Conservation (phyloP, 2,113 vertebrate genomes). For the Eptatretus burgeri region DNA sequence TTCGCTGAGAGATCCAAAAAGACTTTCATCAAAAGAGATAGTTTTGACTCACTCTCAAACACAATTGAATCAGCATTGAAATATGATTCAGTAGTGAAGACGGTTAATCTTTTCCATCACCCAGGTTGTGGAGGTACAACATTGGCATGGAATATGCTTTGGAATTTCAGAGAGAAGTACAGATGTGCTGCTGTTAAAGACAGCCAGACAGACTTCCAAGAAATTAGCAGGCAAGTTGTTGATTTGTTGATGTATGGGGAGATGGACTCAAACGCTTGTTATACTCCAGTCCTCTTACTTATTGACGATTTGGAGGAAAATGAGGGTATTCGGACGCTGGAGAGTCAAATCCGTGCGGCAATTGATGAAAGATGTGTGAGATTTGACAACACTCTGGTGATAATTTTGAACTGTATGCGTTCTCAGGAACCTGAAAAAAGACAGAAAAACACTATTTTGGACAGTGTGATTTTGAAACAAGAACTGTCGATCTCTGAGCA, state of each 20-base stretch:
- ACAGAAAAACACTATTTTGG: constrained; percentile 18
- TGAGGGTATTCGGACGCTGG: constrained; percentile 22
- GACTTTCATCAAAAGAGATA: background rate
- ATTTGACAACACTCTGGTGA: constrained; percentile 19
- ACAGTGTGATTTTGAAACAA: constrained; percentile 34
- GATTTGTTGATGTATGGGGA: constrained; percentile 23
- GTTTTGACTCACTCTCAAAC: background rate
- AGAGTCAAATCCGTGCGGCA: constrained; percentile 18
- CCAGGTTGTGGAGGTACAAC: constrained; percentile 49
- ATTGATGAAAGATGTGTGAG: constrained; percentile 16
- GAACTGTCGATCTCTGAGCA: constrained; percentile 16
- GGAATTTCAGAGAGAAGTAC: constrained; percentile 25
- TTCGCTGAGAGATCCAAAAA: constrained; percentile 20
- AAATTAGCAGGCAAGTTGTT: background rate
- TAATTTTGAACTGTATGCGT: constrained; percentile 28
- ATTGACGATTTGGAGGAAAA: constrained; percentile 30
- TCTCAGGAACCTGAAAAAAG: constrained; percentile 22
- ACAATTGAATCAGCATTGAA: background rate
- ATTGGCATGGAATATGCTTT: constrained; percentile 32
- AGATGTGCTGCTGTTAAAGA: constrained; percentile 27
- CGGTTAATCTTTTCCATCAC: constrained; percentile 35
- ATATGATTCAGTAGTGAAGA: constrained; percentile 15
- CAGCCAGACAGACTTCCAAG: background rate
- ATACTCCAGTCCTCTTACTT: constrained; percentile 29
- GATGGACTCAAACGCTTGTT: constrained; percentile 16